Evolutionary conservation across 2,797 vertebrate species (phyloP).

Genomic region (Perodicticus potto): DNA sequence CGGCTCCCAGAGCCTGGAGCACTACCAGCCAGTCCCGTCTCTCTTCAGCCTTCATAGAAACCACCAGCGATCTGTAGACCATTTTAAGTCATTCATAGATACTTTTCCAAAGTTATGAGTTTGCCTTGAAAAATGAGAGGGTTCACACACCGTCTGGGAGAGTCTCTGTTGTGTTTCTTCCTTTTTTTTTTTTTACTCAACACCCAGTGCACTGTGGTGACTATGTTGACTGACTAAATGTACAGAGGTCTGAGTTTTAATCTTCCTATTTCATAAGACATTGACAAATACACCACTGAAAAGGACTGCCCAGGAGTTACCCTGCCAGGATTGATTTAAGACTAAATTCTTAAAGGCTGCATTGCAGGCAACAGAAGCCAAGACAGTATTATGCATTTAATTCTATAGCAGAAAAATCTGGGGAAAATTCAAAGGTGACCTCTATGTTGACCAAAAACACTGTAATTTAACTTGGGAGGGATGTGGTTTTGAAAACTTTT

Average conservation of each 20-base stretch:
- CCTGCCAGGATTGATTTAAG: not conserved
- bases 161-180: not conserved
- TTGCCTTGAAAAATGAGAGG: not conserved
- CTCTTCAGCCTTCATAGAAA: not conserved
- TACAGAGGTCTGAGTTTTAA: not conserved
- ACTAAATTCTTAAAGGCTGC: not conserved
- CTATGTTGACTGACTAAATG: not conserved
- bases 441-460: not conserved
- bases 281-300: not conserved
- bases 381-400: not conserved
- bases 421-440: not conserved
- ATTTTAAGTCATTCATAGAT: not conserved
- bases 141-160: not conserved
- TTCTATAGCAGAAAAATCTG: conserved; percentile 5
- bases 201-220: not conserved
- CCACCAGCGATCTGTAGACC: not conserved
- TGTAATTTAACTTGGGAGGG: not conserved
- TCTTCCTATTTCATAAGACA: not conserved
- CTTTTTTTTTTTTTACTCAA: not conserved
- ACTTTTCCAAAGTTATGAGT: not conserved
- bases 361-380: not conserved
- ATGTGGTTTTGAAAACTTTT: not conserved
- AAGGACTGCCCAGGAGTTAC: not conserved
- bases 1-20: not conserved
- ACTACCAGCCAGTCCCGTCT: not conserved